These are phyloP conservation scores for Carcinoscorpius rotundicauda DNA, from an alignment of 1,140 invertebrate genomes.

Conservation along the genomic window DNA sequence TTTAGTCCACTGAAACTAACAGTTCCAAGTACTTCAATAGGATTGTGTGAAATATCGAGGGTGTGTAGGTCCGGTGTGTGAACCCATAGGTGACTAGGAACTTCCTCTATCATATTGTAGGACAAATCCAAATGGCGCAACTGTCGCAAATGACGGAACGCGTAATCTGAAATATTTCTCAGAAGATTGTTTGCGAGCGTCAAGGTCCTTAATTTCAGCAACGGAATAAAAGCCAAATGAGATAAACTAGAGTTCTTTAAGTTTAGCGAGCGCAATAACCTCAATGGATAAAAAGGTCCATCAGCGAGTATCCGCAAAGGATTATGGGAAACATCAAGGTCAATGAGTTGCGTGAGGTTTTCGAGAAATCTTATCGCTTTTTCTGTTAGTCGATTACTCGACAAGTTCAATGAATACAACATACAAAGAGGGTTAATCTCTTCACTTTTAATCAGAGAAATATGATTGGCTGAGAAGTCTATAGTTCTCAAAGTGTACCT, in stretches of 20 bases:
- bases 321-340: conserved; percentile 62
- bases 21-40: conserved; percentile 20
- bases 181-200: conserved; percentile 19
- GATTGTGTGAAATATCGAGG: conserved; percentile 21
- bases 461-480: conserved; percentile 14
- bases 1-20: conserved; percentile 20
- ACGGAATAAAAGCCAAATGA: conserved; percentile 12
- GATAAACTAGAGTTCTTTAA: conserved; percentile 12
- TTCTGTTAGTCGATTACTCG: conserved; percentile 52
- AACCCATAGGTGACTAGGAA: conserved; percentile 23
- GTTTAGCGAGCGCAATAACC: conserved; percentile 10
- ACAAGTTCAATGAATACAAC: conserved; percentile 14
- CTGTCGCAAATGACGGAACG: conserved; percentile 2
- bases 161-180: conserved; percentile 13
- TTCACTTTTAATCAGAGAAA: conserved; percentile 9
- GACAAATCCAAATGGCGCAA: conserved; percentile 22
- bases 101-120: conserved; percentile 19
- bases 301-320: conserved; percentile 37
- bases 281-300: conserved; percentile 6
- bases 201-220: conserved; percentile 15
- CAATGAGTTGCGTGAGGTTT: conserved; percentile 55
- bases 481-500: conserved; percentile 11
- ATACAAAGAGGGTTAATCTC: conserved; percentile 13
- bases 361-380: conserved; percentile 55
- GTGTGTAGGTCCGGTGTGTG: conserved; percentile 9